Percentiles rank a stretch among this genome's conserved stretches.
These are phyloP conservation scores for Ernsta delagoae DNA, from an alignment of 2,888 invertebrate species.

Conservation along the genomic window DNA sequence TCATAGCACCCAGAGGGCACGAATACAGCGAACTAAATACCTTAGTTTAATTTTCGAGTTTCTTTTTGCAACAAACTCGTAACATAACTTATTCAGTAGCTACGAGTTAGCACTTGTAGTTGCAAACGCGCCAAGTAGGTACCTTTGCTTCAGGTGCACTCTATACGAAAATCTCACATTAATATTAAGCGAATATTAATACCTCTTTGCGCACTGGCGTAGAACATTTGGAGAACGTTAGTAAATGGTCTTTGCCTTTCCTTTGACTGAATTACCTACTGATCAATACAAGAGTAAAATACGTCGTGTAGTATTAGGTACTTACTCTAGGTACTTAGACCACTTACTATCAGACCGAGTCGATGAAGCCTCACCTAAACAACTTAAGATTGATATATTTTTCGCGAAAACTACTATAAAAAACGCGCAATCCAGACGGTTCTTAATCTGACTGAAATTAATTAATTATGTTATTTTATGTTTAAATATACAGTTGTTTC, in stretches of 20 bases:
- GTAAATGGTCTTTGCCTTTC: not conserved
- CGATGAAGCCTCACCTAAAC: too few relatives aligned
- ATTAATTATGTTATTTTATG: too few relatives aligned
- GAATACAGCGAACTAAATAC: conserved; percentile 4
- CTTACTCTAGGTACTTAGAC: too few relatives aligned
- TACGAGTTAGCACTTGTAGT: not conserved
- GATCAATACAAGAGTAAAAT: too few relatives aligned
- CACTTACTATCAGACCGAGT: too few relatives aligned
- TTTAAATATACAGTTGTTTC: too few relatives aligned
- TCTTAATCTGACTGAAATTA: too few relatives aligned
- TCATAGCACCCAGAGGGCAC: conserved; percentile 4
- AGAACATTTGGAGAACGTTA: not conserved
- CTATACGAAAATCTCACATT: conserved; percentile 20
- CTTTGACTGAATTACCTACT: too few relatives aligned
- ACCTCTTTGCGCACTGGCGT: conserved; percentile 4
- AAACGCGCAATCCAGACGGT: too few relatives aligned
- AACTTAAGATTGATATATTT: too few relatives aligned
- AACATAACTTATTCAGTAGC: conserved; percentile 16
- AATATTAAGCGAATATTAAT: conserved; percentile 26
- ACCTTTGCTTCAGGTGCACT: not conserved
- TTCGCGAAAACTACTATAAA: too few relatives aligned
- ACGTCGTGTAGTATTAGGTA: too few relatives aligned
- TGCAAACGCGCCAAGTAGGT: conserved; percentile 14
- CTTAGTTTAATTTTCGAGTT: not conserved
- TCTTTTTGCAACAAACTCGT: not conserved